A percentile compares a stretch with the other conserved stretches of the same genome.
phyloP scores from a whole-genome alignment of 2,797 vertebrate genomes.

The Liparis tanakae region DNA sequence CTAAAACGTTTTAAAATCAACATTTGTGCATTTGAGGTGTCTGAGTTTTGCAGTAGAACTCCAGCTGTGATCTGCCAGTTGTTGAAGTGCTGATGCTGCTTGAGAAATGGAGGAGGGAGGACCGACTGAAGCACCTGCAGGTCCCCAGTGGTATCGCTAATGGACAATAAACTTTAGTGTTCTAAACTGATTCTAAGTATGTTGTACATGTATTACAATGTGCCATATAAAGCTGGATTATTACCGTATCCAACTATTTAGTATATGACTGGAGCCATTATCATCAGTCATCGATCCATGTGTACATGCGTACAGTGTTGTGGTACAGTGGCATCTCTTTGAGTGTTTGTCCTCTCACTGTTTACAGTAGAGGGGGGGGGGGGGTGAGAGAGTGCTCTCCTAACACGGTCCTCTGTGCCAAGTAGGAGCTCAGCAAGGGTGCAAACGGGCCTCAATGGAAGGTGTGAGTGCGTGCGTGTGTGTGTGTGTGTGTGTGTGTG shows the following conservation, averaged over 20 bases:
- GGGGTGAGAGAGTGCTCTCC: conserved; percentile 31
- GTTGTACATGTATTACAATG: background rate
- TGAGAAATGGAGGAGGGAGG: background rate
- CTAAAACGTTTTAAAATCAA: background rate
- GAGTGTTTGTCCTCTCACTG: conserved; percentile 13
- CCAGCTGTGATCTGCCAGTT: background rate
- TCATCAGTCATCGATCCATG: background rate
- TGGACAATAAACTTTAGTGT: background rate
- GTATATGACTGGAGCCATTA: background rate
- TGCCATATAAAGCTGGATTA: background rate
- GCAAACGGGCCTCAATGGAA: conserved; percentile 68
- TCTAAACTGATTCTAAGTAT: background rate
- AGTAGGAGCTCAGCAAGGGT: conserved; percentile 65
- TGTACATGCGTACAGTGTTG: background rate
- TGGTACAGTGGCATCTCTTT: conserved; percentile 29
- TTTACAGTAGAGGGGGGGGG: conserved; percentile 27
- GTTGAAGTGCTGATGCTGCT: background rate
- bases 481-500: conserved; percentile 16
- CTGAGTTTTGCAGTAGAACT: background rate
- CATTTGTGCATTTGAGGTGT: background rate
- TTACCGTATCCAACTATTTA: background rate
- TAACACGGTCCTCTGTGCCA: conserved; percentile 48
- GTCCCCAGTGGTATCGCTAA: background rate
- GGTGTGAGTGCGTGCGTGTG: conserved; percentile 54
- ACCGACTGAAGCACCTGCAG: conserved; percentile 4